Evolutionary conservation across 2,113 vertebrate species (phyloP).

Genomic region (Siniperca knerii): DNA sequence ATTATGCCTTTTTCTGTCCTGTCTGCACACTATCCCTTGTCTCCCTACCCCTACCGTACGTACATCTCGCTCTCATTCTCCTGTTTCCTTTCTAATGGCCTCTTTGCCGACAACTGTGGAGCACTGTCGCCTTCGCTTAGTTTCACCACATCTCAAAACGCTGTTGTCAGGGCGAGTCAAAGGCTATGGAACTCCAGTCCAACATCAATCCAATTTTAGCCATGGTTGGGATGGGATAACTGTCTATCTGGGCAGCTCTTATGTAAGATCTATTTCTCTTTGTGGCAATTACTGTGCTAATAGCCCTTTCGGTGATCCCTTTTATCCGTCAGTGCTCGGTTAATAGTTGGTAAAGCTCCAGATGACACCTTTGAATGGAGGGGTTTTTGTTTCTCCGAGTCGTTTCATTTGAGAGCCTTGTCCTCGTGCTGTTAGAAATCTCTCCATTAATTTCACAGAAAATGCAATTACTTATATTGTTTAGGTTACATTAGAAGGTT

Average conservation of each 20-base stretch:
- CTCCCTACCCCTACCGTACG: conserved; percentile 10
- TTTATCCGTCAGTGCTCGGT: conserved; percentile 31
- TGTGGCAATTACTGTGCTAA: conserved; percentile 65
- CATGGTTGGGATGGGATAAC: conserved; percentile 49
- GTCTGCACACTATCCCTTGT: conserved; percentile 40
- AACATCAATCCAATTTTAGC: conserved; percentile 64
- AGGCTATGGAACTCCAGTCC: conserved; percentile 46
- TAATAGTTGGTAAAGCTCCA: conserved; percentile 42
- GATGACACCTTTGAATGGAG: conserved; percentile 27
- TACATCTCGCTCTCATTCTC: conserved; percentile 41
- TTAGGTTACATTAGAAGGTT: background rate
- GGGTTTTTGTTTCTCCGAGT: background rate
- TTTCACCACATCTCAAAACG: conserved; percentile 45
- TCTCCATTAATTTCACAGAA: background rate
- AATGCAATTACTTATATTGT: background rate
- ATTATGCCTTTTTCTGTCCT: conserved; percentile 29
- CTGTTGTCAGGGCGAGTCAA: conserved; percentile 41
- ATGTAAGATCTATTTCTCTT: conserved; percentile 58
- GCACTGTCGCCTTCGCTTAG: conserved; percentile 53
- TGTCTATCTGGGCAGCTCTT: conserved; percentile 56
- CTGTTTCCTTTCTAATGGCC: conserved; percentile 50
- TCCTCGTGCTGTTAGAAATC: background rate
- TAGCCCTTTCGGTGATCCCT: conserved; percentile 35
- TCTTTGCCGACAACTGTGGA: conserved; percentile 39
- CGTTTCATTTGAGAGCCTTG: conserved; percentile 7